Percentiles rank a stretch among this genome's conserved stretches.
phyloP scores from a whole-genome alignment of 2,888 invertebrate species.

The Frankliniella fusca region DNA sequence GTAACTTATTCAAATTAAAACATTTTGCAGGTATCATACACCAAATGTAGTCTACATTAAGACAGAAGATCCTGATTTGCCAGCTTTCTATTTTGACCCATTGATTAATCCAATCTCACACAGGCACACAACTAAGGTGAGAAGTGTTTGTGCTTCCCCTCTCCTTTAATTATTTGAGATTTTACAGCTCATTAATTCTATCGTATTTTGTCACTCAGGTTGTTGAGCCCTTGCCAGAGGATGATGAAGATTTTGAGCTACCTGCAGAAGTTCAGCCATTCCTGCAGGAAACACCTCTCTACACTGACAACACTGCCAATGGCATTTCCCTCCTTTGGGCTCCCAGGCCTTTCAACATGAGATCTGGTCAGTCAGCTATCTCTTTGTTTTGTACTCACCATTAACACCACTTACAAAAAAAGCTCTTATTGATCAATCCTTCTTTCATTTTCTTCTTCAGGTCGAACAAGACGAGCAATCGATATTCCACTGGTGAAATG shows the following conservation, averaged over 20 bases:
- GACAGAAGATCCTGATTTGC: constrained; percentile 99
- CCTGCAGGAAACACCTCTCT: constrained; percentile 89
- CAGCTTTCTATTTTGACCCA: constrained; percentile 99
- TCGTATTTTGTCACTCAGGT: constrained; percentile 47
- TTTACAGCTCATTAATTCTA: constrained; percentile 27
- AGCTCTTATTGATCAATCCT: constrained; percentile 31
- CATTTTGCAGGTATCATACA: constrained; percentile 83
- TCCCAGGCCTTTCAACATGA: constrained; percentile 93
- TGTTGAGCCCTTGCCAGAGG: constrained; percentile 83
- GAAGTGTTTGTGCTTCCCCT: background rate
- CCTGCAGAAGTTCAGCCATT: constrained; percentile 89
- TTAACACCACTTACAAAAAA: background rate
- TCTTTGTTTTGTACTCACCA: constrained; percentile 8
- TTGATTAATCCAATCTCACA: constrained; percentile 98
- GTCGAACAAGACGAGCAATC: constrained; percentile 86
- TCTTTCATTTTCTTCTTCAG: constrained; percentile 46
- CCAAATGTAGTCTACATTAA: constrained; percentile 99
- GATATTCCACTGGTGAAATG: constrained; percentile 96
- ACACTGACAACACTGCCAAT: constrained; percentile 98
- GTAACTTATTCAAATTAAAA: constrained; percentile 31
- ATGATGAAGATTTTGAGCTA: constrained; percentile 89
- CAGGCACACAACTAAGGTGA: constrained; percentile 75
- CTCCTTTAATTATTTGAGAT: constrained; percentile 3
- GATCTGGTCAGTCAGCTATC: constrained; percentile 62
- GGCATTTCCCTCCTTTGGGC: constrained; percentile 97